Evolutionary conservation across 2,888 invertebrate genomes (phyloP).

Genomic region (Cyaniris semiargus): DNA sequence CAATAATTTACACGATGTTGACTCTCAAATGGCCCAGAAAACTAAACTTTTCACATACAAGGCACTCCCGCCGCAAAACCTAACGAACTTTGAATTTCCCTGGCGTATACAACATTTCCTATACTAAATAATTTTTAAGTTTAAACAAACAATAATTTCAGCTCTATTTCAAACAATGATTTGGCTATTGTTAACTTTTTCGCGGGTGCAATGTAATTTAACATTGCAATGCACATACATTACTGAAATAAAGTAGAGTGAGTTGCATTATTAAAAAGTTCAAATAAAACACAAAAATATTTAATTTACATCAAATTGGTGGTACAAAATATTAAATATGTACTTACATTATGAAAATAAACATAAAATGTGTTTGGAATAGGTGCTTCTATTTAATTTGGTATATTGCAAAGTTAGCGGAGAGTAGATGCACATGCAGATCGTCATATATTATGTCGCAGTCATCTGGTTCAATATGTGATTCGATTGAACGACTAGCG

Average conservation of each 20-base stretch:
- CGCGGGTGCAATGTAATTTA: not conserved
- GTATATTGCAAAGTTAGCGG: not conserved
- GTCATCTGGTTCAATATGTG: too few species aligned
- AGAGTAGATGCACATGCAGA: not conserved
- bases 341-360: not conserved
- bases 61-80: slow-evolving; percentile 32
- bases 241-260: not conserved
- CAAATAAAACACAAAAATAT: too few species aligned
- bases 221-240: not conserved
- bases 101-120: slow-evolving; percentile 36
- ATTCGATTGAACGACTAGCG: too few species aligned
- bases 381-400: not conserved
- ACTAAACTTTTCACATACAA: slow-evolving; percentile 34
- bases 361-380: not conserved
- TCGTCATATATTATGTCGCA: too few species aligned
- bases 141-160: not conserved
- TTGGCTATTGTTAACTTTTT: not conserved
- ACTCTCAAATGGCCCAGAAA: slow-evolving; percentile 33
- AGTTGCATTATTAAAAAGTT: too few species aligned
- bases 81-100: slow-evolving; percentile 41
- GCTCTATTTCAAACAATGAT: not conserved
- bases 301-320: too few species aligned
- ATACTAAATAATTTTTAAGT: slow-evolving; percentile 35
- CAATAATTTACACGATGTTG: slow-evolving; percentile 28
- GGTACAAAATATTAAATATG: too few species aligned